Base-by-base conservation (phyloP, 2,113 vertebrate species). In the Siniperca chuatsi region DNA sequence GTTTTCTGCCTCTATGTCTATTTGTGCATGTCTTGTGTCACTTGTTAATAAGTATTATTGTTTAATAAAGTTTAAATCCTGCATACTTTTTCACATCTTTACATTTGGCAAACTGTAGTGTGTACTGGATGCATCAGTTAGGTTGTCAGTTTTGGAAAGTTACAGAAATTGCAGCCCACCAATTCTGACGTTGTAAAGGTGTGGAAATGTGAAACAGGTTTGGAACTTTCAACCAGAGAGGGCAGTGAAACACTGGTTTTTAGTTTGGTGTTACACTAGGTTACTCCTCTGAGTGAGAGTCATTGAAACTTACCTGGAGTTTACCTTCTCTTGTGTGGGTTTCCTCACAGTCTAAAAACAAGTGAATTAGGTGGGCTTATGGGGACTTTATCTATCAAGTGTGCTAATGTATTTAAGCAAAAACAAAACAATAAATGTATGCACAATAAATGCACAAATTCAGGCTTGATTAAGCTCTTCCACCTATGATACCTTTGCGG, bases 341-440 rank as follows among this genome's bases (percentile, higher is more conserved):
- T 85, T 71, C 52, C 35, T 64, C 40, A 85, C 57, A 55, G 37
- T 69, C 10, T 37, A 70, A 48, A 78, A 64, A 75, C 33, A 80
- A 35, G 52, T 29, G 44, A 37, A 54, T 70, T 48, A 52, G 48
- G 42, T 35, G 15, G 21, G n/a, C 20, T 16, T 37, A 48, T 20
- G 12, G 15, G 48, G 13, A 12, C 44, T 76, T 52, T 73, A 72
- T 16, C 60, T 73, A 72, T 16, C 60, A 54, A 33, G 40, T 29
- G 3, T 35, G 33, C 42, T 68, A 46, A 54, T 54, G 18, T 21
- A 54, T 54, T 52, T 52, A 3, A 54, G 23, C 0, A n/a, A 52
- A 55, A 18, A 64, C 37, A 3, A 23, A 61, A 23, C 3, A 8
- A 67, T 54, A 3, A 21, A 55, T 55, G 5, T 72, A 13, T 20